phyloP scores from a whole-genome alignment of 2,888 invertebrate species.

The Phyllotreta striolata region DNA sequence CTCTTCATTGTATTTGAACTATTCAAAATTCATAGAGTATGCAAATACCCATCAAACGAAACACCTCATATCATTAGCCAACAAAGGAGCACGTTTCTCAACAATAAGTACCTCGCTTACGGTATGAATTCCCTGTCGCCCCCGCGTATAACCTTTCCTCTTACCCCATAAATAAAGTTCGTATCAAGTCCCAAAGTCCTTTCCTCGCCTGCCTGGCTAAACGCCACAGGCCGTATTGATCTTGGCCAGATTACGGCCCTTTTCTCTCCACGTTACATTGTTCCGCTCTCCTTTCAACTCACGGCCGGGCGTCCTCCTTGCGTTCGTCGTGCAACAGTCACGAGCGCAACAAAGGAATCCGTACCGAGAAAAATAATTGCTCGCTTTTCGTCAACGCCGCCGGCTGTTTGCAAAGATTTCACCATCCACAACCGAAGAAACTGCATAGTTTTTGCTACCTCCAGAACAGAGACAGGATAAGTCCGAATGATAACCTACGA shows the following conservation, averaged over 20 bases:
- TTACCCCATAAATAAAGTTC: conserved; percentile 51
- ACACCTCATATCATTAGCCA: too few species aligned
- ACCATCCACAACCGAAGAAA: too few species aligned
- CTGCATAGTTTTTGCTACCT: too few species aligned
- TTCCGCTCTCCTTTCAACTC: conserved; percentile 48
- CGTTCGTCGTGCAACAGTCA: conserved; percentile 35
- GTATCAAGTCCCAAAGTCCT: conserved; percentile 58
- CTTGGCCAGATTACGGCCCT: conserved; percentile 58
- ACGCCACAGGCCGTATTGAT: conserved; percentile 62
- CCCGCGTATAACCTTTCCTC: conserved; percentile 21
- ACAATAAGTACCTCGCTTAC: conserved; percentile 1
- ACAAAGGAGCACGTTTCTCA: not conserved
- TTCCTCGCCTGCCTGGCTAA: conserved; percentile 55
- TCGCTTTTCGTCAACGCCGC: conserved; percentile 25
- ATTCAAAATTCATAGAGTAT: too few species aligned
- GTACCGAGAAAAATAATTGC: conserved; percentile 28
- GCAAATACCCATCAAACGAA: too few species aligned
- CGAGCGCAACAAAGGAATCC: conserved; percentile 33
- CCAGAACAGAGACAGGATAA: too few species aligned
- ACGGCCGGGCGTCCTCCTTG: conserved; percentile 19
- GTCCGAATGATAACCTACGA: too few species aligned
- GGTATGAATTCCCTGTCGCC: conserved; percentile 2
- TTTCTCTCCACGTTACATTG: conserved; percentile 56
- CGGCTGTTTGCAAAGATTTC: too few species aligned
- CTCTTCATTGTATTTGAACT: too few species aligned